Evolutionary conservation across 2,797 vertebrate species (phyloP), one percentile per base, ranked within the genome.

Genomic region (Darevskia nairensis): DNA sequence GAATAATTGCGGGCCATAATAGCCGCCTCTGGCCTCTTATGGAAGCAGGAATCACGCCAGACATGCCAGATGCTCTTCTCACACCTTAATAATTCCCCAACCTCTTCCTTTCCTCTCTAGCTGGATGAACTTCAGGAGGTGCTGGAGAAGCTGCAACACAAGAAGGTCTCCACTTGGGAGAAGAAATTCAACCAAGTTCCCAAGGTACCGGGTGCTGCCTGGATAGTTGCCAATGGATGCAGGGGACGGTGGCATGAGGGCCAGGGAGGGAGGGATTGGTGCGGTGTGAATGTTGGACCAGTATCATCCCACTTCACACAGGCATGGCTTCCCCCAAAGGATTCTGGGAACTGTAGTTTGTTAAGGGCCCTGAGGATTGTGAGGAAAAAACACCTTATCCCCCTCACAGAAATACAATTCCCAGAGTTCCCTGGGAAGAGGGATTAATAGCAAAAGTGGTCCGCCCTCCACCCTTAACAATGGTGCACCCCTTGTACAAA

Each of bases 61-160:
- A 19, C 19, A 59, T 35, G n/a, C 15, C n/a, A 32, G 8, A 35
- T 19, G 19, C n/a, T 39, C 19, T 74, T 39, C 17, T 3, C 11
- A 29, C 3, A 46, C 46, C 77, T 79, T 11, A 6, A 6, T 50
- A 29, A 3, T 10, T 25, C 68, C 39, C 27, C n/a, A 9, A 0
- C 39, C 59, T 25, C 44, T 11, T 41, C 25, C 32, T 3, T 59
- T 29, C 69, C 55, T 23, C 29, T 11, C 61, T 68, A 93, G 92
- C 76, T 93, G 64, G 75, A 85, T 4, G 89, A 91, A 75, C 86
- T 93, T 2, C 90, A 93, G 76, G 88, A 91, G 5, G 92, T 93
- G 6, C 74, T 93, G 17, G 90, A 93, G 29, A 91, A 93, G 19
- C 88, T 93, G 10, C 92, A 93, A 41, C 66, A 86, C 17, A 91